These are phyloP conservation scores for Drosophila stalkeri DNA, from an alignment of 2,888 invertebrate genomes.

Conservation along the genomic window DNA sequence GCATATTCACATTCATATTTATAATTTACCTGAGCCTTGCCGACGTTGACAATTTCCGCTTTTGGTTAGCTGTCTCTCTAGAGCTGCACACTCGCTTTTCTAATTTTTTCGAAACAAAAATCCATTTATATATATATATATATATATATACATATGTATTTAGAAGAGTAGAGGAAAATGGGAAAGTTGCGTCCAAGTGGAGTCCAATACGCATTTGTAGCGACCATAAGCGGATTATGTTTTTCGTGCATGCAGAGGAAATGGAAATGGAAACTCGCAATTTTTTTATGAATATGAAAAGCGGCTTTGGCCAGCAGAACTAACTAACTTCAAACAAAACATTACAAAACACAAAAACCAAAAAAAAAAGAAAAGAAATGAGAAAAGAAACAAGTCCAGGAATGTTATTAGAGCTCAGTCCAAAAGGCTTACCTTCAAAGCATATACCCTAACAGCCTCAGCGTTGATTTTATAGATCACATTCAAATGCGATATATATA, in stretches of 20 bases:
- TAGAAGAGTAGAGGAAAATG: constrained; percentile 4
- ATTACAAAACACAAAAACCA: constrained; percentile 20
- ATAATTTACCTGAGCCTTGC: constrained; percentile 61
- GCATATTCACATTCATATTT: constrained; percentile 41
- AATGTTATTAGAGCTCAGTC: constrained; percentile 72
- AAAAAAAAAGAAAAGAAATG: not conserved
- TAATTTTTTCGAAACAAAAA: constrained; percentile 71
- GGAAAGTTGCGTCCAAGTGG: constrained; percentile 42
- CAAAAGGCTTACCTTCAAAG: constrained; percentile 55
- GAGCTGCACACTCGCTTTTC: constrained; percentile 69
- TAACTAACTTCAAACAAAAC: constrained; percentile 76
- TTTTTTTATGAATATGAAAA: constrained; percentile 79
- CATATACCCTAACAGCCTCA: constrained; percentile 37
- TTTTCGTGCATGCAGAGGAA: constrained; percentile 58
- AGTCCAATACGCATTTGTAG: constrained; percentile 65
- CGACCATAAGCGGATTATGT: constrained; percentile 70
- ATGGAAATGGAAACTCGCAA: constrained; percentile 73
- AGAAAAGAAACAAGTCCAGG: constrained; percentile 29
- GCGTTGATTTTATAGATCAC: constrained; percentile 3
- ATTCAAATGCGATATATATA: not conserved
- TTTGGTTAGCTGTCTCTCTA: constrained; percentile 35
- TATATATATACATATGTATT: not conserved
- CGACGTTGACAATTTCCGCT: constrained; percentile 71
- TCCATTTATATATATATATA: not conserved
- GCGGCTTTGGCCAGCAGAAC: constrained; percentile 68